Percentiles rank a stretch among this genome's conserved stretches.
Evolutionary conservation across 2,888 invertebrate species (phyloP).

Genomic region (Tipula confusa): DNA sequence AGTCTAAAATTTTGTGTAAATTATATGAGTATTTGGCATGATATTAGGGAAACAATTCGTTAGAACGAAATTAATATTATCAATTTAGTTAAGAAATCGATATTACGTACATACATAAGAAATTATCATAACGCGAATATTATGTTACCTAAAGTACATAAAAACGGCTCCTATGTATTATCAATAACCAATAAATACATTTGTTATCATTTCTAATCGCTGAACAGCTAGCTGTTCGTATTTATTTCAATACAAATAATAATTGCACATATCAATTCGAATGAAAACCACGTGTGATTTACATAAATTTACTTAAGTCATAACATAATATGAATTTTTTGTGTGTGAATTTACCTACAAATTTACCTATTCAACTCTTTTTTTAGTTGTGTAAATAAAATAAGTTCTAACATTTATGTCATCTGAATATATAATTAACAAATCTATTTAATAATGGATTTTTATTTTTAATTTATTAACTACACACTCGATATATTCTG

Average conservation of each 20-base stretch:
- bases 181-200: neutral
- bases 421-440: neutral
- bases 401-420: neutral
- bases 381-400: neutral
- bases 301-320: neutral
- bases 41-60: too few relatives aligned
- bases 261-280: neutral
- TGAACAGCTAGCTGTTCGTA: neutral
- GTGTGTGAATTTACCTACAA: neutral
- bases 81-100: neutral
- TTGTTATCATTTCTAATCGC: neutral
- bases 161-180: neutral
- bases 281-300: neutral
- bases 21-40: too few relatives aligned
- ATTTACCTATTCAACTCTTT: neutral
- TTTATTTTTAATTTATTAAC: neutral
- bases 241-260: neutral
- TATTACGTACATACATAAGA: neutral
- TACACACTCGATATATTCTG: neutral
- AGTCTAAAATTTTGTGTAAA: too few relatives aligned
- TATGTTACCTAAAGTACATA: neutral
- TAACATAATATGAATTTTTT: neutral
- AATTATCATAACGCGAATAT: neutral
- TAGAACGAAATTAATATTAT: too few relatives aligned
- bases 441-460: constrained; percentile 20